Evolutionary conservation across 1,140 invertebrate genomes (phyloP).

Genomic region (Tetranychus urticae): DNA sequence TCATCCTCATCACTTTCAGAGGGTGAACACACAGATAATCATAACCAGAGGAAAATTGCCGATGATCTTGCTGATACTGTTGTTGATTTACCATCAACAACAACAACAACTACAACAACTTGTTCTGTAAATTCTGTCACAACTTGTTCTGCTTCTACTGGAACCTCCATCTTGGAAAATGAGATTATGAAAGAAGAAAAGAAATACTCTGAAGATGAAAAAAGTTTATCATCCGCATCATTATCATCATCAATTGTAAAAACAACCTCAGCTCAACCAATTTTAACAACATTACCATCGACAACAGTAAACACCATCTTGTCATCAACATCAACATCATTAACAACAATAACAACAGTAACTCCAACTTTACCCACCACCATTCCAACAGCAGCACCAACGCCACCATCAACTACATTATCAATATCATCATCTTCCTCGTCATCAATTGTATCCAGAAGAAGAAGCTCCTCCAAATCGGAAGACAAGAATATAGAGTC

Average conservation of each 20-base stretch:
- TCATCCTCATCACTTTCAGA: neutral
- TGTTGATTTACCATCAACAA: neutral
- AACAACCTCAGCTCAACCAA: constrained; percentile 18
- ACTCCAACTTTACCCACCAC: neutral
- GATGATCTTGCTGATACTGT: neutral
- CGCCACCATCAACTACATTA: too few relatives aligned
- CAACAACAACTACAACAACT: neutral
- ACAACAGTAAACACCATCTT: neutral
- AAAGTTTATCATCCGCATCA: neutral
- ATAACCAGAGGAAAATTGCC: neutral
- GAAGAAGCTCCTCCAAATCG: too few relatives aligned
- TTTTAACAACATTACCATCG: constrained; percentile 16
- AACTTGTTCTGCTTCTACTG: neutral
- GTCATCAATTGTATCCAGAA: too few relatives aligned
- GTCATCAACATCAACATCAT: neutral
- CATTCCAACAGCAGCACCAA: too few relatives aligned
- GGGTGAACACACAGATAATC: neutral
- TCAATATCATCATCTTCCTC: neutral
- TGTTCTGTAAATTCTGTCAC: neutral
- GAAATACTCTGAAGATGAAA: neutral
- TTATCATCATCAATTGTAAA: constrained; percentile 6
- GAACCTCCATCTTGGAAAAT: neutral
- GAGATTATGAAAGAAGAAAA: neutral
- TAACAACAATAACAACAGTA: neutral
- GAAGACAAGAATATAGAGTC: neutral